A percentile compares a stretch with the other conserved stretches of the same genome.
Evolutionary conservation across 2,113 vertebrate genomes (phyloP).

Genomic region (Saguinus imperator): DNA sequence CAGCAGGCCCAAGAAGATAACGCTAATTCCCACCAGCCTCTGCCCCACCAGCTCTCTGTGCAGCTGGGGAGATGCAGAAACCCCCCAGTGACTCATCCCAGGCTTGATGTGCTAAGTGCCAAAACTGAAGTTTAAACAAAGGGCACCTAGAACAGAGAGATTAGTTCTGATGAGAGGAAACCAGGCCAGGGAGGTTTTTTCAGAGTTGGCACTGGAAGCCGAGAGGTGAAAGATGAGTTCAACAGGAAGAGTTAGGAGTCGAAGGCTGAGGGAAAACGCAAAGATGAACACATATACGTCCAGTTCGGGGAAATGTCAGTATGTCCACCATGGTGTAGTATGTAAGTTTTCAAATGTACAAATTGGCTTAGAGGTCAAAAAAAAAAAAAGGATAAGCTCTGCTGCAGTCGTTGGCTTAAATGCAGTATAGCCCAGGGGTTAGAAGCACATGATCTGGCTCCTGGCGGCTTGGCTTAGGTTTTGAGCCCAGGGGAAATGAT

Average conservation of each 20-base stretch:
- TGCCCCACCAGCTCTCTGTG: neutral
- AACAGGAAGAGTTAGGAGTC: neutral
- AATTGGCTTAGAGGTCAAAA: neutral
- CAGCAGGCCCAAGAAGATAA: neutral
- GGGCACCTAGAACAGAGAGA: slow-evolving; percentile 40
- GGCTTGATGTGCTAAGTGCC: neutral
- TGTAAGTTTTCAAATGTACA: neutral
- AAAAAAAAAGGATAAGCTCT: neutral
- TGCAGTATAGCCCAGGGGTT: neutral
- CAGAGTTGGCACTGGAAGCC: neutral
- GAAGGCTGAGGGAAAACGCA: neutral
- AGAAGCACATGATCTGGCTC: neutral
- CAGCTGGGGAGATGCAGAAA: neutral
- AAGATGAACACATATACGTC: neutral
- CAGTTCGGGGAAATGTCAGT: neutral
- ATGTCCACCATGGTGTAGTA: neutral
- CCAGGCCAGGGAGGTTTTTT: slow-evolving; percentile 4
- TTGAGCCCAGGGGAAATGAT: neutral
- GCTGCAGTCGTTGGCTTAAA: neutral
- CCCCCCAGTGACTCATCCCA: slow-evolving; percentile 46
- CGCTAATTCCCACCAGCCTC: neutral
- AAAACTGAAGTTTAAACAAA: slow-evolving; percentile 58
- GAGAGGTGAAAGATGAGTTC: neutral
- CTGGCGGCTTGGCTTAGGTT: neutral
- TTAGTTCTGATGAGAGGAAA: slow-evolving; percentile 33